These are phyloP conservation scores for Drosophila pachea DNA, from an alignment of 1,140 invertebrate genomes.

Conservation along the genomic window DNA sequence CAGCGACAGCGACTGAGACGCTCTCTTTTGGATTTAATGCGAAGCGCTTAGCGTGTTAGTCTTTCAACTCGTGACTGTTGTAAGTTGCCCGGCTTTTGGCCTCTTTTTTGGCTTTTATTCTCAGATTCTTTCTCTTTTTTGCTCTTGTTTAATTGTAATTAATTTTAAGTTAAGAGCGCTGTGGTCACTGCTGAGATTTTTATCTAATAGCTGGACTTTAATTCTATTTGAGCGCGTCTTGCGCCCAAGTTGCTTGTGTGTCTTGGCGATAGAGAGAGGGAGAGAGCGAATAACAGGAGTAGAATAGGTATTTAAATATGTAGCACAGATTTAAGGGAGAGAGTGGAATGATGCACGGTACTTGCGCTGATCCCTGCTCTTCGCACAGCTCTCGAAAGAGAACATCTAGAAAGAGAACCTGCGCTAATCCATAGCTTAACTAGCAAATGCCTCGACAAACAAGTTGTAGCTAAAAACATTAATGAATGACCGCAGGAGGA, in stretches of 20 bases:
- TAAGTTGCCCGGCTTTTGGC: constrained; percentile 50
- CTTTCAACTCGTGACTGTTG: constrained; percentile 57
- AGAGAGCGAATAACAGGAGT: constrained; percentile 2
- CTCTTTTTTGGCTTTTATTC: constrained; percentile 5
- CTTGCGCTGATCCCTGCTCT: neutral
- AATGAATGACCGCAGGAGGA: constrained; percentile 24
- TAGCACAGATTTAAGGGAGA: constrained; percentile 2
- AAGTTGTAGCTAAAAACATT: constrained; percentile 7
- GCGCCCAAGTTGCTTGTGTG: neutral
- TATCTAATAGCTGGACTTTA: constrained; percentile 23
- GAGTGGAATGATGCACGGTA: neutral
- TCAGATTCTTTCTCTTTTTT: neutral
- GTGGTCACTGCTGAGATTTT: constrained; percentile 23
- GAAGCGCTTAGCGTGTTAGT: constrained; percentile 50
- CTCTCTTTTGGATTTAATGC: constrained; percentile 52
- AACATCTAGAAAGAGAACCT: neutral
- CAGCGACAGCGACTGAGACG: constrained; percentile 28
- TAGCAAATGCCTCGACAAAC: neutral
- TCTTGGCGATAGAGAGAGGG: neutral
- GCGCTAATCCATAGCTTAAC: constrained; percentile 16
- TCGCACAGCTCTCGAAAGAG: neutral
- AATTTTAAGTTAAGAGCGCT: constrained; percentile 31
- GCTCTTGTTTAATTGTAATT: constrained; percentile 37
- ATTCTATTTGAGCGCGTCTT: constrained; percentile 16
- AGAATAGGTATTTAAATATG: neutral